Evolutionary conservation across 1,140 invertebrate species (phyloP).

Genomic region (Atta texana): DNA sequence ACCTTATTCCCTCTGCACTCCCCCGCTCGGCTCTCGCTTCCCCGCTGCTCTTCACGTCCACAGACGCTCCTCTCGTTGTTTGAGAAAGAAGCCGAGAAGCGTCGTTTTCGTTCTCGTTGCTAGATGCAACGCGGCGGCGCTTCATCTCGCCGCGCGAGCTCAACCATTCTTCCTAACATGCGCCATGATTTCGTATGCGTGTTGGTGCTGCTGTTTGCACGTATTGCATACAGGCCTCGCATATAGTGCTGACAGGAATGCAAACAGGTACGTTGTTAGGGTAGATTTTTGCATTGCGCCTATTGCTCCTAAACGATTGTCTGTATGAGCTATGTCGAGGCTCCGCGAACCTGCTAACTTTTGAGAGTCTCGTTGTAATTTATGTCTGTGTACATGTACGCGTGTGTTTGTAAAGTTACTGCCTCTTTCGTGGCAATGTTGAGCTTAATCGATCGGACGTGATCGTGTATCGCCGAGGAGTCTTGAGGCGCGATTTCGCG

Average conservation of each 20-base stretch:
- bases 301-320: constrained; percentile 71
- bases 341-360: constrained; percentile 67
- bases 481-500: constrained; percentile 28
- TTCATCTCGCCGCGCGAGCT: constrained; percentile 52
- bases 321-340: constrained; percentile 52
- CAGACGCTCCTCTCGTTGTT: background rate
- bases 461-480: constrained; percentile 43
- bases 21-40: background rate
- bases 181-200: background rate
- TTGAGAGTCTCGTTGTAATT: constrained; percentile 43
- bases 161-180: constrained; percentile 10
- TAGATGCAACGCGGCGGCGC: constrained; percentile 44
- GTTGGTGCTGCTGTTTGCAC: constrained; percentile 3
- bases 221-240: constrained; percentile 3
- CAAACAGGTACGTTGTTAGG: constrained; percentile 61
- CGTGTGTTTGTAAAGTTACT: constrained; percentile 18
- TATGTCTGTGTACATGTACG: constrained; percentile 4
- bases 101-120: constrained; percentile 48
- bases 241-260: constrained; percentile 57
- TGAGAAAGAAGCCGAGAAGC: constrained; percentile 40
- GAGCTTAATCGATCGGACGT: constrained; percentile 52
- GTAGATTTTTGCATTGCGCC: constrained; percentile 65
- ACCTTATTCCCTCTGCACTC: constrained; percentile 64
- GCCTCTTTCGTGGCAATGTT: constrained; percentile 25
- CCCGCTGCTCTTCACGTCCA: background rate